phyloP scores from a whole-genome alignment of 2,888 invertebrate species.

The Cerastis leucographa region DNA sequence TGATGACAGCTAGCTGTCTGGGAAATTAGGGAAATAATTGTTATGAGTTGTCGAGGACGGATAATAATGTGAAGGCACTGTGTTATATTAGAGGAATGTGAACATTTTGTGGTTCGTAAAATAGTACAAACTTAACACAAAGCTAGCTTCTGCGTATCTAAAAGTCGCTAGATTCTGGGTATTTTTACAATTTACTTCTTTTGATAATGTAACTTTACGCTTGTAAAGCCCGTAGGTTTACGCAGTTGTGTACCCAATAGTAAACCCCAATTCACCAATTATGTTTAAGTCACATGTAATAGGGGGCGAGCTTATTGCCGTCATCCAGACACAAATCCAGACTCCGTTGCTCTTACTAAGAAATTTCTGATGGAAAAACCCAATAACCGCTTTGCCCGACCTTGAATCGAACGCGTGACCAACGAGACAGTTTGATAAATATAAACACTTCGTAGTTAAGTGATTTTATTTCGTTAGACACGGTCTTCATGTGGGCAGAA shows the following conservation, averaged over 20 bases:
- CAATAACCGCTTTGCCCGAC: background rate
- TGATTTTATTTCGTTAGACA: no score
- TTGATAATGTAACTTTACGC: background rate
- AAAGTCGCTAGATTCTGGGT: background rate
- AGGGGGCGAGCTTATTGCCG: background rate
- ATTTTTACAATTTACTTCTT: background rate
- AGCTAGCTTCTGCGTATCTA: background rate
- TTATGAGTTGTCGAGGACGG: slow-evolving; percentile 15
- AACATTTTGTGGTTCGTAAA: background rate
- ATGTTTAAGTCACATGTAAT: background rate
- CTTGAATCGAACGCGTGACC: background rate
- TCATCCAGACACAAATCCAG: background rate
- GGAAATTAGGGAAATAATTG: slow-evolving; percentile 44
- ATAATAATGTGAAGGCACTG: slow-evolving; percentile 2
- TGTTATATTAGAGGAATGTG: background rate
- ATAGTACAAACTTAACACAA: background rate
- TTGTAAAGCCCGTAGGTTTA: background rate
- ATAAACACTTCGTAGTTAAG: no score
- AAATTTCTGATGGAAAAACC: background rate
- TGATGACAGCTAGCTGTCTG: slow-evolving; percentile 58
- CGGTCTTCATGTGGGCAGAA: no score
- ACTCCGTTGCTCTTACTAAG: background rate
- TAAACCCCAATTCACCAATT: background rate
- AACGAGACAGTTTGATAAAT: background rate
- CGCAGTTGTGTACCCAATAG: background rate